These are phyloP conservation scores for Aplidium turbinatum DNA, from an alignment of 23 tunicate species.

Conservation along the genomic window DNA sequence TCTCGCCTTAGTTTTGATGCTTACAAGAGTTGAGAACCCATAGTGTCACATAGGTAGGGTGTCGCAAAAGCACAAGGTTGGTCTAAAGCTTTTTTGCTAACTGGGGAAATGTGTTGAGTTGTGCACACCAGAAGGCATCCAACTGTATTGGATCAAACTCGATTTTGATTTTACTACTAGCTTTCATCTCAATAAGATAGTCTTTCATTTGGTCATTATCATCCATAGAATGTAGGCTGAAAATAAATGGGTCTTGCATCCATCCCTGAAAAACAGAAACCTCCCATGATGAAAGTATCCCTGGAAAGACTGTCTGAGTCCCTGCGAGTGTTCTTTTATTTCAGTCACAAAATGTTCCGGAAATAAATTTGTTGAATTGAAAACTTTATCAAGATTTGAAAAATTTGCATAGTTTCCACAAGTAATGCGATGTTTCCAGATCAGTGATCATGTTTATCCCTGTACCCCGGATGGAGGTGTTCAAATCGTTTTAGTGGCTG, in stretches of 20 bases:
- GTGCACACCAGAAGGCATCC: conserved; percentile 12
- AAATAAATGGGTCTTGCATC: conserved; percentile 1
- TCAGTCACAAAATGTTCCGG: no score
- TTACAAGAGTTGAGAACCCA: conserved; percentile 11
- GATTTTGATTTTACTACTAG: no score
- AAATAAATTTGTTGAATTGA: no score
- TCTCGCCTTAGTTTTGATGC: no score
- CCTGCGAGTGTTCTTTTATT: conserved; percentile 2
- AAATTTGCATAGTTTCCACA: conserved; percentile 20
- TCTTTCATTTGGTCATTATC: conserved; percentile 14
- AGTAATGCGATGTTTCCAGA: conserved; percentile 13
- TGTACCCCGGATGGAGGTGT: no score
- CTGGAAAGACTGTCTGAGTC: neutral
- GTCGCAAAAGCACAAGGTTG: conserved; percentile 13
- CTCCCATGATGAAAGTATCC: conserved; percentile 10
- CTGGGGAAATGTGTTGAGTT: no score
- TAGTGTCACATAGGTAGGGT: conserved; percentile 12
- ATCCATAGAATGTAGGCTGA: conserved; percentile 7
- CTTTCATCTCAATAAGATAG: no score
- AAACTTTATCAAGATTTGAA: no score
- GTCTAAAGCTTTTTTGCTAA: no score
- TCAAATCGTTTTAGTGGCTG: no score
- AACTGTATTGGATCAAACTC: conserved; percentile 2
- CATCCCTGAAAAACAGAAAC: conserved; percentile 5
- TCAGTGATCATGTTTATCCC: no score